These are phyloP conservation scores for Trachelipus rathkii DNA, from an alignment of 1,140 invertebrate species.

Conservation along the genomic window DNA sequence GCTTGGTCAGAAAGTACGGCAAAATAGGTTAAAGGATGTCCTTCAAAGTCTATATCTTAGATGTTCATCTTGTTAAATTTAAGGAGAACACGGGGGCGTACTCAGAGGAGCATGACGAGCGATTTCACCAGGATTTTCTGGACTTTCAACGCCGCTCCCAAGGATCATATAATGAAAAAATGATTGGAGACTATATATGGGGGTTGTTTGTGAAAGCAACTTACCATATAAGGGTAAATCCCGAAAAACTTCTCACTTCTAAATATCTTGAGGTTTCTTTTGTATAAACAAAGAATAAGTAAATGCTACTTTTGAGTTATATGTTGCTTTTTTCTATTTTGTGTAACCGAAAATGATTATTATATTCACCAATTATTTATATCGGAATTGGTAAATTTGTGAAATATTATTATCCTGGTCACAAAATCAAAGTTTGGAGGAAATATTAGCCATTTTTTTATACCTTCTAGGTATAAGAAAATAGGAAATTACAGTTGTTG, in stretches of 20 bases:
- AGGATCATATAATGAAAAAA: conserved; percentile 41
- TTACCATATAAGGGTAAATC: conserved; percentile 37
- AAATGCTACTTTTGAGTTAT: conserved; percentile 28
- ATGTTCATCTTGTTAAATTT: conserved; percentile 35
- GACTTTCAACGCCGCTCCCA: conserved; percentile 39
- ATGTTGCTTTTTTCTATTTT: conserved; percentile 20
- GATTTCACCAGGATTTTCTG: conserved; percentile 40
- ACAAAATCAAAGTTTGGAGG: conserved; percentile 21
- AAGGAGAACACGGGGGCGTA: conserved; percentile 37
- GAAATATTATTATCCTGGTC: neutral
- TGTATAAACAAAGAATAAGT: conserved; percentile 17
- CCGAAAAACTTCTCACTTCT: conserved; percentile 35
- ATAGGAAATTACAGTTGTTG: conserved; percentile 19
- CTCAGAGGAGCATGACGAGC: conserved; percentile 41
- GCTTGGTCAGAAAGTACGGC: too few species aligned
- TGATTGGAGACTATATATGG: conserved; percentile 44
- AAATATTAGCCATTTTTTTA: conserved; percentile 20
- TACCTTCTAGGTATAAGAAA: conserved; percentile 27
- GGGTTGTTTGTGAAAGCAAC: conserved; percentile 36
- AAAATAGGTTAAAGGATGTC: too few species aligned
- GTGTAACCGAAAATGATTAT: conserved; percentile 19
- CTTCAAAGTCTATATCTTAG: neutral
- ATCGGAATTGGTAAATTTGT: neutral
- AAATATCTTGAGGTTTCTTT: neutral
- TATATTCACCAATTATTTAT: too few species aligned